Evolutionary conservation across 2,797 vertebrate species (phyloP).

Genomic region (Brachyalestes nurse): DNA sequence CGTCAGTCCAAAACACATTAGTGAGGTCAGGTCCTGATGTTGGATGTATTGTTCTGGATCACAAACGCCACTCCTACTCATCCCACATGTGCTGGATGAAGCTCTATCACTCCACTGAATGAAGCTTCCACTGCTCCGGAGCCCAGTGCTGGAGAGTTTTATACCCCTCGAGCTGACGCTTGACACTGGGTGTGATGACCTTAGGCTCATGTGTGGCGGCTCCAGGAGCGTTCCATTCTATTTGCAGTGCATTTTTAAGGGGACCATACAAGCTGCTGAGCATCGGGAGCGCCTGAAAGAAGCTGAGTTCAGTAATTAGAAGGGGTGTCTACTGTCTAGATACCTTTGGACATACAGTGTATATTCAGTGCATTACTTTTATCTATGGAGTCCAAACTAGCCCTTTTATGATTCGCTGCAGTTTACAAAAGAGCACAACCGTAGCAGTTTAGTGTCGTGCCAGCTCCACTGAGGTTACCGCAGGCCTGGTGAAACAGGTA

Average conservation of each 20-base stretch:
- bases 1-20: too few species aligned
- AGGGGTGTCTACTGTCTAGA: background rate
- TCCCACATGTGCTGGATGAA: too few species aligned
- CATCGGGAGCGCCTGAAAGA: background rate
- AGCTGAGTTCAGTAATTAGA: background rate
- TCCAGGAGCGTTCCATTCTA: background rate
- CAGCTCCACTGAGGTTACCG: background rate
- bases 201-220: background rate
- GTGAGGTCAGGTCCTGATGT: too few species aligned
- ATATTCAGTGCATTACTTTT: background rate
- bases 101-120: too few species aligned
- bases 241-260: background rate
- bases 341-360: background rate
- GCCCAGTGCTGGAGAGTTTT: too few species aligned
- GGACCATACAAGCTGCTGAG: background rate
- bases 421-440: background rate
- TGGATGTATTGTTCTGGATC: too few species aligned
- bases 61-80: too few species aligned
- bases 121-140: too few species aligned
- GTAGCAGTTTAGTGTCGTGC: background rate
- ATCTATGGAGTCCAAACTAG: background rate
- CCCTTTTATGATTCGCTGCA: background rate
- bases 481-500: background rate
- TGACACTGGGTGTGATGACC: too few species aligned
- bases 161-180: too few species aligned